phyloP scores from a whole-genome alignment of 2,797 vertebrate species.

The Mormyrus hasselquistii region DNA sequence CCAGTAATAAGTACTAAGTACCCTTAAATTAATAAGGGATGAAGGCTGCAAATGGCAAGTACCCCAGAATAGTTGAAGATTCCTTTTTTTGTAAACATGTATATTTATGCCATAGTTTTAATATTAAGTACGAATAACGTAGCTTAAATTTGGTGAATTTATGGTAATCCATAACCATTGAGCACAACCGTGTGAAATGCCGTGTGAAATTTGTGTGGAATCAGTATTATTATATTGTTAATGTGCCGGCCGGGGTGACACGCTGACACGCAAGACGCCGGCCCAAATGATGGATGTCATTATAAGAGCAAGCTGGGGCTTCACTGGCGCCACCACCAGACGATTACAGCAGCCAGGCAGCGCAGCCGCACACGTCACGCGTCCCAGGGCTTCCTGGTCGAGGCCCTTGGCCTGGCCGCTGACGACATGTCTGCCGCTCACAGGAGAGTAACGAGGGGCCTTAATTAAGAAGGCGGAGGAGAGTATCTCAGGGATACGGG shows the following conservation, averaged over 20 bases:
- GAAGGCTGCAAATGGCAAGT: background rate
- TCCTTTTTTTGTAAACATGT: background rate
- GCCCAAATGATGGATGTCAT: background rate
- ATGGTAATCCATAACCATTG: background rate
- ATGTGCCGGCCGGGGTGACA: background rate
- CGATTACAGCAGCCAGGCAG: slow-evolving; percentile 31
- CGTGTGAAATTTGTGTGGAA: slow-evolving; percentile 21
- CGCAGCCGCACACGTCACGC: slow-evolving; percentile 44
- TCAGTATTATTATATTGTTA: slow-evolving; percentile 1
- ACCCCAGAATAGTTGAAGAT: background rate
- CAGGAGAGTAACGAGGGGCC: slow-evolving; percentile 63
- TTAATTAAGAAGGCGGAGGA: slow-evolving; percentile 66
- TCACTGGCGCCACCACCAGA: background rate
- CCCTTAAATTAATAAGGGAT: background rate
- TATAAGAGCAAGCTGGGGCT: background rate
- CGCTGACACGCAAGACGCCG: background rate
- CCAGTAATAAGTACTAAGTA: background rate
- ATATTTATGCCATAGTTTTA: background rate
- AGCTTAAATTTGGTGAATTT: background rate
- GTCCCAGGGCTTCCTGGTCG: slow-evolving; percentile 44
- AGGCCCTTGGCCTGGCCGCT: slow-evolving; percentile 41
- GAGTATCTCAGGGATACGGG: slow-evolving; percentile 63
- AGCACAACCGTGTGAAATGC: slow-evolving; percentile 22
- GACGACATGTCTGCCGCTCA: slow-evolving; percentile 63
- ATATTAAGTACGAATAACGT: background rate